phyloP scores from a whole-genome alignment of 2,797 vertebrate genomes.

The Xiphophorus birchmanni region DNA sequence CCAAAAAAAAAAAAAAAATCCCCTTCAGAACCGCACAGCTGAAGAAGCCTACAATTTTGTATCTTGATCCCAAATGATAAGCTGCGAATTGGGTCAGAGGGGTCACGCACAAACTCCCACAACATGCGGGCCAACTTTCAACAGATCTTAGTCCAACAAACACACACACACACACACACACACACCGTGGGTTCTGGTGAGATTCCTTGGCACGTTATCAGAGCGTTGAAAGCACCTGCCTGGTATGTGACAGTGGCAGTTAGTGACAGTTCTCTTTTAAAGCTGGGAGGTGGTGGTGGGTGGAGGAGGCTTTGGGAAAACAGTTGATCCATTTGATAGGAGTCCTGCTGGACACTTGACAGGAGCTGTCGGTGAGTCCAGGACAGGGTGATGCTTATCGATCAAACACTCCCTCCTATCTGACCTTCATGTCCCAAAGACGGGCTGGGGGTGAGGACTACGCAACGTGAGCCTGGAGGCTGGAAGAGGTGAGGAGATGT shows the following conservation, averaged over 20 bases:
- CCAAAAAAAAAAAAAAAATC: not conserved
- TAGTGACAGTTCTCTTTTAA: slow-evolving; percentile 76
- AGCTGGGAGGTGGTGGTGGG: slow-evolving; percentile 35
- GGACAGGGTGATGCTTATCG: slow-evolving; percentile 74
- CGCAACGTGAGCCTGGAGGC: slow-evolving; percentile 33
- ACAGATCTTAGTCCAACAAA: slow-evolving; percentile 45
- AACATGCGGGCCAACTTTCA: slow-evolving; percentile 53
- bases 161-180: slow-evolving; percentile 13
- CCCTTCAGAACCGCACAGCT: slow-evolving; percentile 5
- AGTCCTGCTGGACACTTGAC: slow-evolving; percentile 77
- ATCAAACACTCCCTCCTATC: slow-evolving; percentile 77
- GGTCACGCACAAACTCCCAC: slow-evolving; percentile 41
- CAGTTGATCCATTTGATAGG: slow-evolving; percentile 76
- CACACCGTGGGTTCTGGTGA: slow-evolving; percentile 59
- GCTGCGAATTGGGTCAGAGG: slow-evolving; percentile 46
- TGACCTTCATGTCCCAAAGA: slow-evolving; percentile 69
- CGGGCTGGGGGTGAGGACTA: slow-evolving; percentile 25
- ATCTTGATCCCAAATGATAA: slow-evolving; percentile 51
- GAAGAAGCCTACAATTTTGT: slow-evolving; percentile 24
- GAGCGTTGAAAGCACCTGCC: slow-evolving; percentile 81
- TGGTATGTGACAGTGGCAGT: slow-evolving; percentile 80
- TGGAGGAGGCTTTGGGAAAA: slow-evolving; percentile 21
- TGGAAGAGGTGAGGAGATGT: not conserved
- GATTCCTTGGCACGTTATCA: slow-evolving; percentile 74
- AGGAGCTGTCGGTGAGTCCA: slow-evolving; percentile 79